Base-by-base conservation (phyloP, 2,888 invertebrate species). In the Ichneumoninae sp. region DNA sequence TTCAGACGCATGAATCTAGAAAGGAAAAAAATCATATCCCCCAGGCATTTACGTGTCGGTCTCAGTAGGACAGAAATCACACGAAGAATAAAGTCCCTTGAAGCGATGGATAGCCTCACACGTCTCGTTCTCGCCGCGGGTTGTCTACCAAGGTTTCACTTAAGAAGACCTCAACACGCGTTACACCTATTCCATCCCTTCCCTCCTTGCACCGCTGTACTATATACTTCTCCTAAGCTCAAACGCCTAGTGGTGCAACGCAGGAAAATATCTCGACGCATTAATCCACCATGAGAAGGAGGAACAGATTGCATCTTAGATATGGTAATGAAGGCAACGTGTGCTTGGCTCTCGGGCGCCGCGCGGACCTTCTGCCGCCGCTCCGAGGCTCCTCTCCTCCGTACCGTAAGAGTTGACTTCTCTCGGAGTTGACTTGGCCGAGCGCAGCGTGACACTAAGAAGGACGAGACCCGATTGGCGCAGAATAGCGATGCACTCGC, bases 241-340 rank as follows among this genome's bases (percentile, higher is more conserved):
- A 68, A 78, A 75, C 78, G 70, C 30, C 44, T 44, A 65, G 73
- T 52, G 44, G 66, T 57, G 65, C 26, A 75, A 88, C 82, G 87
- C 85, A 78, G 87, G 91, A 90, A 91, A 92, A 92, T 91, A 92
- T 91, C 91, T 88, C 88, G 88, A 90, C 89, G 91, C 92, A 92
- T 93, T 92, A 92, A 92, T 93, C 92, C 89, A 85, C 81, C 74
- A 65, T 66, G 77, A 81, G 78, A 81, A 75, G 84, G 78, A 85
- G 86, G 88, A 92, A 91, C 90, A 92, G 92, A 93, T 93, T 92
- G 92, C 92, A 92, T 92, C 92, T 91, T 89, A 92, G 93, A 93
- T 92, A 93, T 93, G 92, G 92, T 92, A 93, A 93, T 92, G 92
- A 93, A 92, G 92, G 92, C 89, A 92, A 92, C 92, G 92, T 91